Conservation (phyloP, 2,888 invertebrate genomes). For the Rhagonycha fulva region DNA sequence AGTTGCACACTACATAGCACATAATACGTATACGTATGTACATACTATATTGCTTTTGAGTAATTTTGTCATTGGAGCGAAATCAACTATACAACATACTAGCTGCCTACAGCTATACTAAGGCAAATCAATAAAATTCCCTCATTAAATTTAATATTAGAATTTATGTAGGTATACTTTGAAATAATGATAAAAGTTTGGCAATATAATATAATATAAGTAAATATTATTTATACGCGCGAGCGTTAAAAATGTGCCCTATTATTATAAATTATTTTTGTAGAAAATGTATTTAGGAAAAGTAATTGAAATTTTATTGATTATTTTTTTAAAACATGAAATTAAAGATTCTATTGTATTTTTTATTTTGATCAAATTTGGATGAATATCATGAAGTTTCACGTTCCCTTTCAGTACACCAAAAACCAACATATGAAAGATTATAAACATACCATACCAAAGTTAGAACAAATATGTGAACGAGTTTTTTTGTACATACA, state of each 20-base stretch:
- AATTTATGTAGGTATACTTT: not conserved
- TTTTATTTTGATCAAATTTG: no score
- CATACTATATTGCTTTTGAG: slow-evolving; percentile 8
- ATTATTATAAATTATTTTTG: not conserved
- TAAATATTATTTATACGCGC: not conserved
- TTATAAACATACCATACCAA: no score
- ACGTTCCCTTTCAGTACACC: no score
- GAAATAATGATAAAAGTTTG: not conserved
- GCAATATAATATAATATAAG: not conserved
- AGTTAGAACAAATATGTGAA: no score
- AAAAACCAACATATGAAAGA: no score
- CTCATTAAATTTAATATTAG: slow-evolving; percentile 1
- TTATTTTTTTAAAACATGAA: no score
- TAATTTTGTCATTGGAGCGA: slow-evolving; percentile 11
- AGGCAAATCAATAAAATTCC: not conserved
- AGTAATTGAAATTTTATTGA: no score
- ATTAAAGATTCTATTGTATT: no score
- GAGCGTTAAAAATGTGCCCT: not conserved
- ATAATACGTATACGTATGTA: no score
- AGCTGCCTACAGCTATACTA: not conserved
- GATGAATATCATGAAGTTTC: no score
- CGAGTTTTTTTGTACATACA: no score
- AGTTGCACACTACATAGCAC: slow-evolving; percentile 1
- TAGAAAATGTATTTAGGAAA: no score
- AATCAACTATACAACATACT: slow-evolving; percentile 2